Conservation (phyloP, 2,113 vertebrate species). For the Gracilinanus agilis region DNA sequence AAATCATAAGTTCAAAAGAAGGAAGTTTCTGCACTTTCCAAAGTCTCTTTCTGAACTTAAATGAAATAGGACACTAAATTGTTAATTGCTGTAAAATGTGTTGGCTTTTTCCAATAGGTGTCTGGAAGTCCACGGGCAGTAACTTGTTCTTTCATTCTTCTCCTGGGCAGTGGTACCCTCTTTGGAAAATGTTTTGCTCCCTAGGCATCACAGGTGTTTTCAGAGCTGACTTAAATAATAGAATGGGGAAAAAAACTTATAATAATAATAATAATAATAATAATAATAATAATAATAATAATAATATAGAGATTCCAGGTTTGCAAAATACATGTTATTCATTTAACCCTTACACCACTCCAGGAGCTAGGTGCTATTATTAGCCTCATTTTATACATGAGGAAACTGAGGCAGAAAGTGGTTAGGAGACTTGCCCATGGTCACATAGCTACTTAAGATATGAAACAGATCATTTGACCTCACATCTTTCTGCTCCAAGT, state of each 20-base stretch:
- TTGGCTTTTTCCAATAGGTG: not conserved
- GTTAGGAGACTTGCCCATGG: not conserved
- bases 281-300: not conserved
- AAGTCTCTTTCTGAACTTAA: slow-evolving; percentile 42
- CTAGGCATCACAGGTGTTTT: slow-evolving; percentile 28
- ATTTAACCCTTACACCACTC: not conserved
- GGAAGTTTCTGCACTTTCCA: not conserved
- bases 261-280: not conserved
- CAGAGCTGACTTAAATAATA: not conserved
- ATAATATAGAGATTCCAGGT: not conserved
- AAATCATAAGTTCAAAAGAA: slow-evolving; percentile 23
- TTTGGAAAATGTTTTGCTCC: slow-evolving; percentile 13
- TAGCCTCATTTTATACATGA: not conserved
- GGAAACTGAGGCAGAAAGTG: not conserved
- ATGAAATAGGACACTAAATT: slow-evolving; percentile 24
- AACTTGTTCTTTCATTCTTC: slow-evolving; percentile 16
- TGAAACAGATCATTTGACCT: not conserved
- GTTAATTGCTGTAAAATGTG: slow-evolving; percentile 31
- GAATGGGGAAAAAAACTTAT: not conserved
- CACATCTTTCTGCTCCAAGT: not conserved
- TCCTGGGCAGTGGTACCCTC: not conserved
- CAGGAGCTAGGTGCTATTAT: not conserved
- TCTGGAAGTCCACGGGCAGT: not conserved
- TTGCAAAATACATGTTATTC: not conserved
- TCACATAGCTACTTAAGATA: not conserved